Conservation (phyloP, 2,113 vertebrate genomes). For the Leptosomus discolor region DNA sequence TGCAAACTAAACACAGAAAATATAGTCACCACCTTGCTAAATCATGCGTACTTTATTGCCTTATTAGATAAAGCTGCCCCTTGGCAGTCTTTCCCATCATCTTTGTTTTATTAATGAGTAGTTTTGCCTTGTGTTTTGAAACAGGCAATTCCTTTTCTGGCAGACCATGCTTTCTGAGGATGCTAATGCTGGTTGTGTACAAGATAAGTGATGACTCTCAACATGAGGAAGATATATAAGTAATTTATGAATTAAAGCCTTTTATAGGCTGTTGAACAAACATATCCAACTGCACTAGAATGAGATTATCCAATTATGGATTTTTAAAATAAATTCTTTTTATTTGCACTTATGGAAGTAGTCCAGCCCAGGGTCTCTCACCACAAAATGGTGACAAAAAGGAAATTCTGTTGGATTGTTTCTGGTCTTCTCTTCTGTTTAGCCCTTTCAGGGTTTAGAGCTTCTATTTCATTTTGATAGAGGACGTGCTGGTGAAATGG, state of each 20-base stretch:
- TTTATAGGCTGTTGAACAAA: constrained; percentile 9
- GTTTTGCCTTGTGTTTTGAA: constrained; percentile 52
- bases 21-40: constrained; percentile 31
- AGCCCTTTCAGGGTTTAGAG: not conserved
- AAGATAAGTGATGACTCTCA: constrained; percentile 21
- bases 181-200: constrained; percentile 1
- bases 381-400: not conserved
- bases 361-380: not conserved
- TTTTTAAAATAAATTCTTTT: not conserved
- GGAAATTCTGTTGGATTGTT: not conserved
- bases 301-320: not conserved
- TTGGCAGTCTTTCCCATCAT: constrained; percentile 48
- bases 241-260: constrained; percentile 41
- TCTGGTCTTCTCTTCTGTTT: not conserved
- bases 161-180: constrained; percentile 1
- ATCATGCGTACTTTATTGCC: constrained; percentile 35
- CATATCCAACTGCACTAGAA: not conserved
- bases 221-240: not conserved
- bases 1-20: not conserved
- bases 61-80: constrained; percentile 56
- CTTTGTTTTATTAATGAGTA: constrained; percentile 66
- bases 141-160: constrained; percentile 34
- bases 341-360: not conserved
- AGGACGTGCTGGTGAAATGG: not conserved
- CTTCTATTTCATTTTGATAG: not conserved